Evolutionary conservation across 2,797 vertebrate species (phyloP).

Genomic region (Phoxinus dragarum): DNA sequence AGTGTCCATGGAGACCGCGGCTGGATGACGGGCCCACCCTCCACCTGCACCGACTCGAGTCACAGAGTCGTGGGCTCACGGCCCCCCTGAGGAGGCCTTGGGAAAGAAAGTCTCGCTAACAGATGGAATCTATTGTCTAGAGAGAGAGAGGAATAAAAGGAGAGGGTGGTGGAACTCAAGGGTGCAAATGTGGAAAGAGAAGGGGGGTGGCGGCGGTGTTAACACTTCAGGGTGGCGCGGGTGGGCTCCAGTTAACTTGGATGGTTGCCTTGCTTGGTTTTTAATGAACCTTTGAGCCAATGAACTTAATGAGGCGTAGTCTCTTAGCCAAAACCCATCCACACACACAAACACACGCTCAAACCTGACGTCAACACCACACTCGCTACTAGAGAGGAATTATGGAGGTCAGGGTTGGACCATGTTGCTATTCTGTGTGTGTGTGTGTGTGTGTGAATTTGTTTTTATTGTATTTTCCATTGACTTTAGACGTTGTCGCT

Average conservation of each 20-base stretch:
- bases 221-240: constrained; percentile 70
- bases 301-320: constrained; percentile 80
- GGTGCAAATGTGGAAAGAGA: constrained; percentile 61
- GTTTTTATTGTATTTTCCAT: too few species aligned
- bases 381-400: constrained; percentile 60
- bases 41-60: constrained; percentile 64
- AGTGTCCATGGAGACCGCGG: constrained; percentile 64
- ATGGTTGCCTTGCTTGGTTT: constrained; percentile 79
- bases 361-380: constrained; percentile 65
- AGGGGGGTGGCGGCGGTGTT: constrained; percentile 54
- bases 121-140: constrained; percentile 67
- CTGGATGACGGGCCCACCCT: constrained; percentile 62
- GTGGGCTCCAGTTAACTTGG: constrained; percentile 75
- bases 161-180: constrained; percentile 50
- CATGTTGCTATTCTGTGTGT: too few species aligned
- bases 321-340: constrained; percentile 62
- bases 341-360: constrained; percentile 72
- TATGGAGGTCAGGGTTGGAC: background rate
- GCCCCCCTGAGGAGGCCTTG: constrained; percentile 64
- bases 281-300: constrained; percentile 81
- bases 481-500: background rate
- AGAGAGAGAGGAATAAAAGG: constrained; percentile 45
- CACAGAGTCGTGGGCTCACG: constrained; percentile 38
- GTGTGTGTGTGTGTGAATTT: too few species aligned
- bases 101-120: constrained; percentile 74